These are phyloP conservation scores for Alethe diademata DNA, from an alignment of 2,113 vertebrate species.

Conservation along the genomic window DNA sequence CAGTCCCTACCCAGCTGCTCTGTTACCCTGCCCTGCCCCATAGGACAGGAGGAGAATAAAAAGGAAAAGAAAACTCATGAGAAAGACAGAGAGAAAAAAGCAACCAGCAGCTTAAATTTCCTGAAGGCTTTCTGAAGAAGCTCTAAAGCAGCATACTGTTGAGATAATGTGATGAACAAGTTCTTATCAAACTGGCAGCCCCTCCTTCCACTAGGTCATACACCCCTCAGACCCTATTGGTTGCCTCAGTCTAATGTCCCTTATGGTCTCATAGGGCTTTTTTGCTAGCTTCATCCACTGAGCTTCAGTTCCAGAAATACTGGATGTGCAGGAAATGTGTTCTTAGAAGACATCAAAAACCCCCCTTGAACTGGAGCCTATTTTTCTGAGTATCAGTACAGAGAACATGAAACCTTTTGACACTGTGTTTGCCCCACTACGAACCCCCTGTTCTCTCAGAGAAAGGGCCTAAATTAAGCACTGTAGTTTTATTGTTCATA, in stretches of 20 bases:
- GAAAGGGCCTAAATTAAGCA: neutral
- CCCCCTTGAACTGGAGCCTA: rapidly evolving
- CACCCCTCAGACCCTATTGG: neutral
- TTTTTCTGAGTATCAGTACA: neutral
- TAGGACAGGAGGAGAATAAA: neutral
- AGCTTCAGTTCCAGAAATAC: neutral
- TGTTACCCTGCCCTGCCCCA: neutral
- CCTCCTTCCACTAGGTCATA: neutral
- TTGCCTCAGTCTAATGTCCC: neutral
- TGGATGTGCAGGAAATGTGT: neutral
- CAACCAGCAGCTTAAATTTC: neutral
- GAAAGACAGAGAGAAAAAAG: neutral
- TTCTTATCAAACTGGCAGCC: neutral
- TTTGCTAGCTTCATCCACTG: neutral
- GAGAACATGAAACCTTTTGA: neutral
- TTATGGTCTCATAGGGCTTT: neutral
- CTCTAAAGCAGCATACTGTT: neutral
- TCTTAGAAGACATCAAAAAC: neutral
- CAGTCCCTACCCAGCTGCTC: rapidly evolving
- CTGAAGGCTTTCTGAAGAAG: neutral
- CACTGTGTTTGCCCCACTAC: neutral
- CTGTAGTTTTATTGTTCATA: neutral
- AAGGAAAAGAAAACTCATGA: neutral
- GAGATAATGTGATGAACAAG: neutral
- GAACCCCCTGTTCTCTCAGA: neutral